Conservation (phyloP, 2,888 invertebrate species). For the Tenodera sinensis region DNA sequence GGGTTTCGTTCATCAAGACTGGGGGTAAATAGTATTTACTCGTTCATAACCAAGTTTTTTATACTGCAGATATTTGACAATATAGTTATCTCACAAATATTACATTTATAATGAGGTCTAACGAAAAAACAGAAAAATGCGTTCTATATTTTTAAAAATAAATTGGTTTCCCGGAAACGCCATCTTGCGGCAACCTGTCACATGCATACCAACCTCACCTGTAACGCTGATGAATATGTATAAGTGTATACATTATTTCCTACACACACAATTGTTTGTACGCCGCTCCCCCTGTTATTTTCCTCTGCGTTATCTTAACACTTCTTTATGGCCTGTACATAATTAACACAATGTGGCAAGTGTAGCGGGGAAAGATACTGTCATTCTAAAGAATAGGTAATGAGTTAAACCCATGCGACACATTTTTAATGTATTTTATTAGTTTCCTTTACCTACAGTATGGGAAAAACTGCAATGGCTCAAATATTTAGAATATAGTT, state of each 20-base stretch:
- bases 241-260: slow-evolving; percentile 15
- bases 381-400: background rate
- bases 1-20: no score
- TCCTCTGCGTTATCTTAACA: background rate
- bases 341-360: background rate
- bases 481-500: no score
- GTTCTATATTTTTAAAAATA: background rate
- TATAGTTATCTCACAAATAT: no score
- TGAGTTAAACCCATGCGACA: background rate
- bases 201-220: slow-evolving; percentile 35
- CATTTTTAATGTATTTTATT: background rate
- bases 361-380: background rate
- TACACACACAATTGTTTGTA: background rate
- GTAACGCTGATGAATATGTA: slow-evolving; percentile 23
- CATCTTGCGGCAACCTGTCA: background rate
- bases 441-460: no score
- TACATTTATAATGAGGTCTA: background rate
- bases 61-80: no score
- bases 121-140: background rate
- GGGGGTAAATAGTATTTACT: no score
- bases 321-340: background rate
- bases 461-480: no score
- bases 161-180: background rate
- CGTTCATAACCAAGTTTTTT: no score
- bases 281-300: background rate